phyloP scores from a whole-genome alignment of 2,888 invertebrate species.

The Lithophane leautieri region DNA sequence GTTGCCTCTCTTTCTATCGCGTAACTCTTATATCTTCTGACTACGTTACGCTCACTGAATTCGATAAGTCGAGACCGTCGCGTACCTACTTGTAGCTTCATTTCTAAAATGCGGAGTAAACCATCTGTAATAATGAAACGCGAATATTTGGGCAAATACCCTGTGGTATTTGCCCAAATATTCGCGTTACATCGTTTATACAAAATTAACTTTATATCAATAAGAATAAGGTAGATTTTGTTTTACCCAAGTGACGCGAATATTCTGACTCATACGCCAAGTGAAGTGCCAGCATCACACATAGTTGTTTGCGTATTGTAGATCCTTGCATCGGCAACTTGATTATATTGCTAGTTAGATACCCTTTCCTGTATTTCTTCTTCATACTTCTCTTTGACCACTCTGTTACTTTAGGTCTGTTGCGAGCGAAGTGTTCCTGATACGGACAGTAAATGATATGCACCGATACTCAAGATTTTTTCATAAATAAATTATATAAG shows the following conservation, averaged over 20 bases:
- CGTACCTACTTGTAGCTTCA: no score
- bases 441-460: not conserved
- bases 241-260: not conserved
- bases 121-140: no score
- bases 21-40: no score
- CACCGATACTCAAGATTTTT: not conserved
- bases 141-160: no score
- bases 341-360: slow-evolving; percentile 61
- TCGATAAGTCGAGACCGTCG: no score
- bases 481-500: not conserved
- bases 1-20: no score
- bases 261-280: slow-evolving; percentile 3
- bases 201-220: slow-evolving; percentile 1
- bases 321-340: slow-evolving; percentile 64
- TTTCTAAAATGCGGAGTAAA: no score
- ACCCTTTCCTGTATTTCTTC: slow-evolving; percentile 47
- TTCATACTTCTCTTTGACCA: slow-evolving; percentile 55
- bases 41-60: no score
- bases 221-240: slow-evolving; percentile 20
- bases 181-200: not conserved
- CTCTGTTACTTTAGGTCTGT: slow-evolving; percentile 45
- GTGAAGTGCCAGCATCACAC: slow-evolving; percentile 29
- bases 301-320: slow-evolving; percentile 61
- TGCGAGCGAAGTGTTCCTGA: slow-evolving; percentile 49
- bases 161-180: slow-evolving; percentile 1